Evolutionary conservation across 2,797 vertebrate species (phyloP).

Genomic region (Oryzias sinensis): DNA sequence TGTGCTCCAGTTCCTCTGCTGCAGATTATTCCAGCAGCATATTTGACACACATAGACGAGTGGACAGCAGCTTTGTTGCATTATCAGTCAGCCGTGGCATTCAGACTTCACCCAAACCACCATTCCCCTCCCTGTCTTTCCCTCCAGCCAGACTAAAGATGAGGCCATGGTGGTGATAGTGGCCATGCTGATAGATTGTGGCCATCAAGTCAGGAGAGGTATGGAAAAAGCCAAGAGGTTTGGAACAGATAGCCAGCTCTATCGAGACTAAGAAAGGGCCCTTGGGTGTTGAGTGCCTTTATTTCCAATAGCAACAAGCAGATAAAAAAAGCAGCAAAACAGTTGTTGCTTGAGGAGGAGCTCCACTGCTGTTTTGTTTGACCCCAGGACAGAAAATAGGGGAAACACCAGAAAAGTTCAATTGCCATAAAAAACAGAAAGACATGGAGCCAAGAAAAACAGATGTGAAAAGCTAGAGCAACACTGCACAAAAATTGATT

Average conservation of each 20-base stretch:
- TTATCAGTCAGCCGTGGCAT: constrained; percentile 65
- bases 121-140: constrained; percentile 23
- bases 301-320: constrained; percentile 65
- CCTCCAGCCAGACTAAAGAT: constrained; percentile 46
- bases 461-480: constrained; percentile 2
- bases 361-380: constrained; percentile 55
- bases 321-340: constrained; percentile 49
- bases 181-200: constrained; percentile 56
- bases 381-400: constrained; percentile 56
- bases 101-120: constrained; percentile 50
- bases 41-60: constrained; percentile 69
- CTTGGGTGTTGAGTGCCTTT: constrained; percentile 54
- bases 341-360: constrained; percentile 54
- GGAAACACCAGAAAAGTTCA: constrained; percentile 21
- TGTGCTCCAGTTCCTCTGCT: constrained; percentile 75
- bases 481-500: constrained; percentile 1
- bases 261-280: constrained; percentile 60
- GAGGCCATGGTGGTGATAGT: constrained; percentile 39
- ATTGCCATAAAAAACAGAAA: constrained; percentile 30
- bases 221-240: constrained; percentile 56
- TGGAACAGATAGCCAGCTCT: constrained; percentile 56
- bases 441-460: constrained; percentile 17
- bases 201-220: constrained; percentile 46
- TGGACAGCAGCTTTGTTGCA: constrained; percentile 68
- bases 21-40: constrained; percentile 71